phyloP scores from a whole-genome alignment of 2,888 invertebrate genomes.

The Caradrina clavipalpis region DNA sequence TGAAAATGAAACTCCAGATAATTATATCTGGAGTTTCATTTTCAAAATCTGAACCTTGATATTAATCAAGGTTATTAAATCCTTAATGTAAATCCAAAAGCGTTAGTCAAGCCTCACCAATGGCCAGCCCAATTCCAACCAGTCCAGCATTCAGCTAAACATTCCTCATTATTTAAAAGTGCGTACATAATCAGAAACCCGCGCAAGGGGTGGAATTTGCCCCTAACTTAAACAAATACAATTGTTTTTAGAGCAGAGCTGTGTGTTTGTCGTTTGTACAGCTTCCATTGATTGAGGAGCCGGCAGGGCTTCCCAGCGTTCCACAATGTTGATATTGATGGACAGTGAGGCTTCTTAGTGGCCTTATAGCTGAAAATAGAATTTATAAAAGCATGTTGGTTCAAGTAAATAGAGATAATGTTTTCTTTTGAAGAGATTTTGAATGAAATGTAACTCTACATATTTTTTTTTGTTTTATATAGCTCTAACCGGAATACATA shows the following conservation, averaged over 20 bases:
- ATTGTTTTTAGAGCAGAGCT: conserved; percentile 47
- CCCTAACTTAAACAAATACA: conserved; percentile 48
- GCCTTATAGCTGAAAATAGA: conserved; percentile 16
- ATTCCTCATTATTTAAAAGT: conserved; percentile 2
- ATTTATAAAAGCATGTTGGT: background rate
- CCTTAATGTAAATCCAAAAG: too few relatives aligned
- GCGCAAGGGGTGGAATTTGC: conserved; percentile 13
- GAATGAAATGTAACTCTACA: too few relatives aligned
- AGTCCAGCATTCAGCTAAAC: background rate
- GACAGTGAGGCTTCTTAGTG: conserved; percentile 40
- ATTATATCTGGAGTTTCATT: too few relatives aligned
- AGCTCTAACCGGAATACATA: too few relatives aligned
- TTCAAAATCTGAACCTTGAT: too few relatives aligned
- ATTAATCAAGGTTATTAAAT: too few relatives aligned
- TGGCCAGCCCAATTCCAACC: background rate
- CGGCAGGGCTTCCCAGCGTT: conserved; percentile 43
- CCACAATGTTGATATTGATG: conserved; percentile 48
- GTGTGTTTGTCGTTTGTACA: conserved; percentile 50
- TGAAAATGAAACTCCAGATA: too few relatives aligned
- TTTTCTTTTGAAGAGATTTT: too few relatives aligned
- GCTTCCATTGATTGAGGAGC: conserved; percentile 58
- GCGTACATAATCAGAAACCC: background rate
- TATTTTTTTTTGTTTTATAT: too few relatives aligned
- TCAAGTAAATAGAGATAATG: conserved; percentile 21
- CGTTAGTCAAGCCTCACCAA: too few relatives aligned